Percentiles rank a stretch among this genome's conserved stretches.
Conservation (phyloP, 2,797 vertebrate genomes). For the Amazona finschi region DNA sequence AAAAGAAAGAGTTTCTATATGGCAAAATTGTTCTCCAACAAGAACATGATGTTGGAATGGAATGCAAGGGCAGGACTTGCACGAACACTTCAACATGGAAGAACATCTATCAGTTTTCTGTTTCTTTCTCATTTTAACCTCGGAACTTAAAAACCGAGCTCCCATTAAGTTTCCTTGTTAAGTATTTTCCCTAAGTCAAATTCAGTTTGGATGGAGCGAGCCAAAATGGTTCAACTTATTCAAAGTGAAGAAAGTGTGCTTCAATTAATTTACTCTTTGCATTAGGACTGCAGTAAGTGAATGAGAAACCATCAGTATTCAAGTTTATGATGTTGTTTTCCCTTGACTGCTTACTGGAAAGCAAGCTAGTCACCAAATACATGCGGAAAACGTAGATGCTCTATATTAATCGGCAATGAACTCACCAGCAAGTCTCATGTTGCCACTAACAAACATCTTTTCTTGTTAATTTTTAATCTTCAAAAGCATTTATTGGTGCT, state of each 20-base stretch:
- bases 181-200: neutral
- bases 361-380: neutral
- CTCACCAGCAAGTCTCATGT: neutral
- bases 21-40: conserved; percentile 68
- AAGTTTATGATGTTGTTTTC: neutral
- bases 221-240: neutral
- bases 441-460: neutral
- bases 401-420: neutral
- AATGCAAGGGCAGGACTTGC: conserved; percentile 41
- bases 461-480: conserved; percentile 31
- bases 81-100: conserved; percentile 6
- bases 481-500: conserved; percentile 41
- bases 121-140: neutral
- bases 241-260: neutral
- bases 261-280: neutral
- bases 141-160: neutral
- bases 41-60: conserved; percentile 61
- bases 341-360: neutral
- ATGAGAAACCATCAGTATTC: neutral
- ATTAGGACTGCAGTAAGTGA: neutral
- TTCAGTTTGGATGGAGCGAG: neutral
- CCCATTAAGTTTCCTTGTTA: neutral
- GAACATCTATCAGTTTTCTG: conserved; percentile 45
- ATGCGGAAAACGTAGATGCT: neutral
- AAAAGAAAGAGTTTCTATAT: conserved; percentile 71